phyloP scores from a whole-genome alignment of 1,140 invertebrate species.

The Physella acuta region DNA sequence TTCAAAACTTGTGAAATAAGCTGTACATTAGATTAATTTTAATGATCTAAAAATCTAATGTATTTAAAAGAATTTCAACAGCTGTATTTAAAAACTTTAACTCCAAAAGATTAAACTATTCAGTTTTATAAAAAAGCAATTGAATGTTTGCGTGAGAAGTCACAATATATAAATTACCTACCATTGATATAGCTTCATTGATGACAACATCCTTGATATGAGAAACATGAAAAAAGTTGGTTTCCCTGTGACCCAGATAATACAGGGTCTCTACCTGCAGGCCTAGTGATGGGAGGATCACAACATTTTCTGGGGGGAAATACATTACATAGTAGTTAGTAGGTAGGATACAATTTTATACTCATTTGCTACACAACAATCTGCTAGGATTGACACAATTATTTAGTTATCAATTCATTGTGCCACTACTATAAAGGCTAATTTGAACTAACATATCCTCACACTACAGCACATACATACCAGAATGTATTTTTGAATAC shows the following conservation, averaged over 20 bases:
- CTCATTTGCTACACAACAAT: too few species aligned
- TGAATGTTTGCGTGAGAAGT: neutral
- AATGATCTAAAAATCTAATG: neutral
- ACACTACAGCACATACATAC: too few species aligned
- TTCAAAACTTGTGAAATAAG: neutral
- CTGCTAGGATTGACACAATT: too few species aligned
- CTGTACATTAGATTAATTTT: neutral
- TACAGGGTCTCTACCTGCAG: constrained; percentile 23
- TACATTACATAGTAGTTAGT: too few species aligned
- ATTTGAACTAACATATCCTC: too few species aligned
- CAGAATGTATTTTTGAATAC: constrained; percentile 12
- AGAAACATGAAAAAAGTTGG: constrained; percentile 21
- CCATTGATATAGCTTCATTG: constrained; percentile 29
- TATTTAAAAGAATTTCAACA: neutral
- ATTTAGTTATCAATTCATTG: too few species aligned
- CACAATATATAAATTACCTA: neutral
- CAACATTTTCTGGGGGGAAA: constrained; percentile 14
- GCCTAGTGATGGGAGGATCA: constrained; percentile 25
- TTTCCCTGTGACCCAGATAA: constrained; percentile 4
- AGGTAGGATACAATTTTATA: too few species aligned
- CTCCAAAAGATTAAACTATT: neutral
- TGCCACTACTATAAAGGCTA: too few species aligned
- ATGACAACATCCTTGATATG: constrained; percentile 23
- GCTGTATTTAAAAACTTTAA: neutral
- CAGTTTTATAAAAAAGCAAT: neutral